Conservation (phyloP, 2,797 vertebrate species). For the Hydrocynus forskahlii region DNA sequence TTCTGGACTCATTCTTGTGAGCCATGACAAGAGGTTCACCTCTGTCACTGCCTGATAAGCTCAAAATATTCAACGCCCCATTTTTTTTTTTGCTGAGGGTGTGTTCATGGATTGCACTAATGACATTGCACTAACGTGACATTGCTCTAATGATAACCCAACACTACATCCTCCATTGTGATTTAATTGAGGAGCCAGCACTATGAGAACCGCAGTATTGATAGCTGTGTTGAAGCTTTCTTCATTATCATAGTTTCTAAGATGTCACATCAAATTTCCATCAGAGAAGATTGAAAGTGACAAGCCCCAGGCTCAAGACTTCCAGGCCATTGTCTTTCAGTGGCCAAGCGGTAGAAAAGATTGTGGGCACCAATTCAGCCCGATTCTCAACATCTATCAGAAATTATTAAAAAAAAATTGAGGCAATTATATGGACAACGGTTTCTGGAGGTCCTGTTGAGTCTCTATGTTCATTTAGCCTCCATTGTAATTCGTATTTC, state of each 20-base stretch:
- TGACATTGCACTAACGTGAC: no score
- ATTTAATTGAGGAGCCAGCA: neutral
- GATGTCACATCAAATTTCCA: constrained; percentile 53
- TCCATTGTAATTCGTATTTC: constrained; percentile 15
- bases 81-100: constrained; percentile 27
- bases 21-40: constrained; percentile 24
- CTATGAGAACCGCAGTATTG: constrained; percentile 42
- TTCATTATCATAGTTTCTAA: constrained; percentile 48
- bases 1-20: constrained; percentile 22
- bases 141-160: constrained; percentile 51
- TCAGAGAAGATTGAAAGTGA: constrained; percentile 50
- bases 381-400: constrained; percentile 21
- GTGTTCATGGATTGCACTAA: constrained; percentile 46
- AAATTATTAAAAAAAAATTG: neutral
- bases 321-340: constrained; percentile 45
- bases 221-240: constrained; percentile 41
- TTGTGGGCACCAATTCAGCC: constrained; percentile 38
- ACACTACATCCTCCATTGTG: constrained; percentile 29
- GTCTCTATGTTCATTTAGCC: constrained; percentile 1
- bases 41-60: constrained; percentile 55
- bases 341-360: constrained; percentile 36
- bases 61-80: constrained; percentile 44
- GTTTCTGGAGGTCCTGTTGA: constrained; percentile 1
- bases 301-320: constrained; percentile 44
- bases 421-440: constrained; percentile 19